Percentiles rank a stretch among this genome's conserved stretches.
phyloP scores from a whole-genome alignment of 2,888 invertebrate species.

The Helobdella robusta region DNA sequence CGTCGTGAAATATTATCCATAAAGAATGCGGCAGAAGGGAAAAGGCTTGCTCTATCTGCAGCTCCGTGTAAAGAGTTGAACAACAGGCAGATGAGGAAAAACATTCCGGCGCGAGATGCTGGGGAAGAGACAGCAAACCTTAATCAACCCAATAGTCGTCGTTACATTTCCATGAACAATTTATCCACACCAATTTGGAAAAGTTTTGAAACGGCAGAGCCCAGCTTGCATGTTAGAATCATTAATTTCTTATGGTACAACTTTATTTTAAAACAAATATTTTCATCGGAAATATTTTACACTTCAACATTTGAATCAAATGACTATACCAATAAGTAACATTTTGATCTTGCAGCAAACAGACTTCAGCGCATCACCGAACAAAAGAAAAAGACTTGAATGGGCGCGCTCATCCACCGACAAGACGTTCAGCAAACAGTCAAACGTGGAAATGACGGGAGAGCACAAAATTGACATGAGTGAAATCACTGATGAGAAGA shows the following conservation, averaged over 20 bases:
- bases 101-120: neutral
- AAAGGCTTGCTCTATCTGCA: neutral
- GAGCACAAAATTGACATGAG: too few relatives aligned
- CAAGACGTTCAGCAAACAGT: too few relatives aligned
- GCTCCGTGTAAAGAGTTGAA: neutral
- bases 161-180: neutral
- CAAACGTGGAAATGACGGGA: too few relatives aligned
- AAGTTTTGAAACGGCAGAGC: slow-evolving; percentile 5
- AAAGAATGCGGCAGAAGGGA: neutral
- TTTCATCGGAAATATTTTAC: too few relatives aligned
- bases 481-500: too few relatives aligned
- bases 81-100: neutral
- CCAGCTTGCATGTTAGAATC: neutral
- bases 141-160: neutral
- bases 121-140: too few relatives aligned
- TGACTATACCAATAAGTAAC: too few relatives aligned
- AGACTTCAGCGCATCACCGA: too few relatives aligned
- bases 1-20: neutral
- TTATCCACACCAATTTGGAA: neutral
- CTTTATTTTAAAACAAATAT: too few relatives aligned
- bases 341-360: too few relatives aligned
- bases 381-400: too few relatives aligned
- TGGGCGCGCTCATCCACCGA: too few relatives aligned
- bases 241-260: neutral
- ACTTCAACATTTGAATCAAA: neutral